Evolutionary conservation across 2,113 vertebrate genomes (phyloP).

Genomic region (Pelecanoides urinatrix): DNA sequence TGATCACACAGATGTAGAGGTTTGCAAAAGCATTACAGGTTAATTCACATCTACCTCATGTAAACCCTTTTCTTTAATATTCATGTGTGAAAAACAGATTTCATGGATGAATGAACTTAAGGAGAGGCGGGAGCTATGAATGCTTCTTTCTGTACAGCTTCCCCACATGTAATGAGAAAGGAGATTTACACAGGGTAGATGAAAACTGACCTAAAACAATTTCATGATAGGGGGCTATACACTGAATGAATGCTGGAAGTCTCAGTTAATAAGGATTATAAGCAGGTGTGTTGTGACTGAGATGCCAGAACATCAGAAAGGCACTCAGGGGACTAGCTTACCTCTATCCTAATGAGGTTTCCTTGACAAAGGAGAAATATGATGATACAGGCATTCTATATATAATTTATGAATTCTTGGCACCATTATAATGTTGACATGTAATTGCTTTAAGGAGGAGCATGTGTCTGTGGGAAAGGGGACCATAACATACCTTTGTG

Average conservation of each 20-base stretch:
- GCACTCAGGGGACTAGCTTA: background rate
- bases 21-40: background rate
- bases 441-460: background rate
- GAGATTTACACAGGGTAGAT: background rate
- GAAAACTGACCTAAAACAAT: background rate
- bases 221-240: background rate
- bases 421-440: background rate
- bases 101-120: background rate
- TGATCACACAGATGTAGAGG: background rate
- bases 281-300: background rate
- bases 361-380: background rate
- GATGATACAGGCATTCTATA: background rate
- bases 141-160: background rate
- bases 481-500: background rate
- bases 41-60: background rate
- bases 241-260: background rate
- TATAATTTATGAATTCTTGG: conserved; percentile 26
- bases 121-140: background rate
- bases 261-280: conserved; percentile 24
- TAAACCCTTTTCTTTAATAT: conserved; percentile 6
- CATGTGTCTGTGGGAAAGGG: background rate
- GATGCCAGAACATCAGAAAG: conserved; percentile 15
- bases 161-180: background rate
- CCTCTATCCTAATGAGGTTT: background rate
- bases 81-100: background rate